Percentiles rank a stretch among this genome's conserved stretches.
Evolutionary conservation across 2,797 vertebrate species (phyloP).

Genomic region (Rhinella marina): DNA sequence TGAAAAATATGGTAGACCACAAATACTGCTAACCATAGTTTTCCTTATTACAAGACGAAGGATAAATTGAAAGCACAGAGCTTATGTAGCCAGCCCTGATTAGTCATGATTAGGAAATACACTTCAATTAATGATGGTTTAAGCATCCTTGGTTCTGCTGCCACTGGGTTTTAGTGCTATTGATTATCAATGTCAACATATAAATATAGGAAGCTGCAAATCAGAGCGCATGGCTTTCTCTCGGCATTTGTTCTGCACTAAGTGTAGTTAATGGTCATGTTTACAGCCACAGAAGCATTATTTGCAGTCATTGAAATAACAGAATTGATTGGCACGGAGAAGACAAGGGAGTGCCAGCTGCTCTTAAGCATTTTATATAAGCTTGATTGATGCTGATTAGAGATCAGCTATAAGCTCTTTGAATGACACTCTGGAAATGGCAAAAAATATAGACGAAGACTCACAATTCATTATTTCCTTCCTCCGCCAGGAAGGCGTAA

Average conservation of each 20-base stretch:
- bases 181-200: slow-evolving; percentile 63
- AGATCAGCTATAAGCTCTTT: slow-evolving; percentile 54
- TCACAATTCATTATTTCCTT: slow-evolving; percentile 62
- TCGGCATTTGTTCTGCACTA: slow-evolving; percentile 64
- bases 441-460: slow-evolving; percentile 47
- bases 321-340: slow-evolving; percentile 65
- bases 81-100: slow-evolving; percentile 15
- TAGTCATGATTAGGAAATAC: slow-evolving; percentile 49
- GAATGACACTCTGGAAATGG: slow-evolving; percentile 53
- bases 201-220: slow-evolving; percentile 63
- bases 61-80: background rate
- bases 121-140: slow-evolving; percentile 51
- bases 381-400: slow-evolving; percentile 64
- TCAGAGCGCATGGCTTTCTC: slow-evolving; percentile 62
- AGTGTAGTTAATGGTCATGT: slow-evolving; percentile 67
- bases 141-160: slow-evolving; percentile 39
- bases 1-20: too few species aligned
- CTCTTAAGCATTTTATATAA: slow-evolving; percentile 55
- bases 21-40: too few species aligned
- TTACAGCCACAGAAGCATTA: slow-evolving; percentile 65
- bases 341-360: slow-evolving; percentile 62
- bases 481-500: slow-evolving; percentile 37
- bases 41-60: too few species aligned
- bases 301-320: slow-evolving; percentile 65
- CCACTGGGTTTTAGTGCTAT: slow-evolving; percentile 55